Conservation (phyloP, 2,888 invertebrate genomes). For the Lasioglossum malachurum region DNA sequence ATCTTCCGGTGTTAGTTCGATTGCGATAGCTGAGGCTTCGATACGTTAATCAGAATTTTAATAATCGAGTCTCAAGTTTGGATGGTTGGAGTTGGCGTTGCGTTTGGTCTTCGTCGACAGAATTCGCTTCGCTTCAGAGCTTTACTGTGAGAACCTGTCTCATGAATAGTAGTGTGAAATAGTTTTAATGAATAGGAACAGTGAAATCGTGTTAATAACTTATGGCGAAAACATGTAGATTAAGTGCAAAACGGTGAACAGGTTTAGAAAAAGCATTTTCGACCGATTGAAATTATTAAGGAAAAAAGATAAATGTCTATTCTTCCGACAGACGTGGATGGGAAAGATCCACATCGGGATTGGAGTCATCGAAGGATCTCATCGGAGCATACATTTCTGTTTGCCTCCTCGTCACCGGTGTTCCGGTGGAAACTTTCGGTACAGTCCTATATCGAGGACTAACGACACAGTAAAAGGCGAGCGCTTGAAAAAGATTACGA, state of each 20-base stretch:
- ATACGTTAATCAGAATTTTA: neutral
- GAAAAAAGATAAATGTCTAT: neutral
- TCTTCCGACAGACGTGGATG: neutral
- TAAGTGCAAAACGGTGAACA: neutral
- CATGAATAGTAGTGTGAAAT: neutral
- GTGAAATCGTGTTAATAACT: neutral
- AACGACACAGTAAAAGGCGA: constrained; percentile 55
- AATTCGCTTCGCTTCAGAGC: neutral
- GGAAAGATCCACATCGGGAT: constrained; percentile 4
- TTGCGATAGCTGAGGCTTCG: neutral
- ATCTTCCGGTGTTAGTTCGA: neutral
- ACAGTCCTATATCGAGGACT: constrained; percentile 60
- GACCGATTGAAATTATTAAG: neutral
- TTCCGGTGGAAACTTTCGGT: constrained; percentile 49
- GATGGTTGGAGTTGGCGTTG: neutral
- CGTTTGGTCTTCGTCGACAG: neutral
- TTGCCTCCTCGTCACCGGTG: constrained; percentile 47
- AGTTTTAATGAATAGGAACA: too few relatives aligned
- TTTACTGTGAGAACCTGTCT: neutral
- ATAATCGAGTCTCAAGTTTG: neutral
- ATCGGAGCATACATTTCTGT: constrained; percentile 39
- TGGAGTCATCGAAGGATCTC: neutral
- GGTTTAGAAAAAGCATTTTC: neutral
- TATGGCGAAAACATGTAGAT: neutral
- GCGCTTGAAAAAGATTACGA: constrained; percentile 69